Evolutionary conservation across 2,797 vertebrate species (phyloP).

Genomic region (Petrocephalus sullivani): DNA sequence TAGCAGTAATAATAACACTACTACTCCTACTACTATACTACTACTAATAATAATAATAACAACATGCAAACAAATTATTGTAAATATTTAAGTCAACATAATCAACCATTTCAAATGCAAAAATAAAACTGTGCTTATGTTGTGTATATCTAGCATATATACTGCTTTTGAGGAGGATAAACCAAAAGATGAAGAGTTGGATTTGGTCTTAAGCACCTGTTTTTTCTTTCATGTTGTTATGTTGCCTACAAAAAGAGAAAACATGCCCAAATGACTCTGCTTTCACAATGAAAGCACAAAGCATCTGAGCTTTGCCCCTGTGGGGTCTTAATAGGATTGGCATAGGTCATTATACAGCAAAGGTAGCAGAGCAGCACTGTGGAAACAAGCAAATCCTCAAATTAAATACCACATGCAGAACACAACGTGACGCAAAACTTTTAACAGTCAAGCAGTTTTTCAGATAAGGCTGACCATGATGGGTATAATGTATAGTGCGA

Average conservation of each 20-base stretch:
- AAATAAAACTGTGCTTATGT: not conserved
- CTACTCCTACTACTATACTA: not conserved
- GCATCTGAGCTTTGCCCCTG: constrained; percentile 69
- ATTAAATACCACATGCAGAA: constrained; percentile 8
- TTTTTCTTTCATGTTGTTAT: not conserved
- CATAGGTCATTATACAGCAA: constrained; percentile 49
- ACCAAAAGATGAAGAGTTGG: not conserved
- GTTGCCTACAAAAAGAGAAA: not conserved
- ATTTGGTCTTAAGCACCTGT: not conserved
- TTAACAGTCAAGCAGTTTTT: not conserved
- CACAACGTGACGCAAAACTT: constrained; percentile 2
- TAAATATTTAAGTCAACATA: not conserved
- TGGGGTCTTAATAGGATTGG: constrained; percentile 75
- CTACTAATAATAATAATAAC: not conserved
- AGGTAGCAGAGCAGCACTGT: not conserved
- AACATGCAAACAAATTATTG: not conserved
- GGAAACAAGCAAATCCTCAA: not conserved
- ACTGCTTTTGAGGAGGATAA: not conserved
- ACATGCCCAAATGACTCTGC: not conserved
- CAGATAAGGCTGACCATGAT: not conserved
- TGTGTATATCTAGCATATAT: not conserved
- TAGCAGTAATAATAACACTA: not conserved
- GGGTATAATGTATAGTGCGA: not conserved
- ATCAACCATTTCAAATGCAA: not conserved
- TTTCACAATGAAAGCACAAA: constrained; percentile 31